Base-by-base conservation (phyloP, 37 sponge, comb jelly and placozoan species). In the Hormiphora californensis region DNA sequence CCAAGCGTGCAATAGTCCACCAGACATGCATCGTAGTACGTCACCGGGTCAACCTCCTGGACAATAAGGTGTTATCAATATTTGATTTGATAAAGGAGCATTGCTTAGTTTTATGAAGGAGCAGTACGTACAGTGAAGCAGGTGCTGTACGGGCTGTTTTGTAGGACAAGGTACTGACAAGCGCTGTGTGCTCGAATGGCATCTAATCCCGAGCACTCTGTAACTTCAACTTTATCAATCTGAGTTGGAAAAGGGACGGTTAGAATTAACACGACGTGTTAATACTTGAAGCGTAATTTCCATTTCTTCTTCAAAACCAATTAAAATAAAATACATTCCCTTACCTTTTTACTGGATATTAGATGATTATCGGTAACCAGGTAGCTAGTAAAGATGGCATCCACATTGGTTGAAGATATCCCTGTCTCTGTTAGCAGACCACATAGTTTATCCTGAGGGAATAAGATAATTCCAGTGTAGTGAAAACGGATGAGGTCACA, bases 51-150 rank as follows among this genome's bases (percentile, higher is more conserved):
- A n/a, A 73, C 15, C 15, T 35, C 37, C 61, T 57, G 61, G 61
- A 30, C 5, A 57, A 30, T 5, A 12, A 12, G 23, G 27, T 5
- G 61, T 23, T 5, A 15, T 49, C 15, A 49, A 30, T 57, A 30
- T 5, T 30, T 21, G 27, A 57, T 57, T 57, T 15, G 15, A 15
- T 15, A 9, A 49, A 49, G 53, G 15, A 49, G 15, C 15, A 15
- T 9, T 9, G 53, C 53, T 49, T 17, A 49, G 9, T 49, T 49
- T 67, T 7, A 67, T 19, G 12, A 7, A 4, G 34, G 8, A 7
- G 31, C 7, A 39, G 34, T 19, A 30, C 46, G n/a, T n/a, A 73
- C 81, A 43, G 9, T 23, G 81, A 73, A 73, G 46, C 81, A 73
- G 1, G 27, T 1, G 43, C 46, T 19, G 35, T 73, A 73, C 9